Percentiles rank a stretch among this genome's conserved stretches.
These are phyloP conservation scores for Athalia circularis DNA, from an alignment of 2,888 invertebrate species.

Conservation along the genomic window DNA sequence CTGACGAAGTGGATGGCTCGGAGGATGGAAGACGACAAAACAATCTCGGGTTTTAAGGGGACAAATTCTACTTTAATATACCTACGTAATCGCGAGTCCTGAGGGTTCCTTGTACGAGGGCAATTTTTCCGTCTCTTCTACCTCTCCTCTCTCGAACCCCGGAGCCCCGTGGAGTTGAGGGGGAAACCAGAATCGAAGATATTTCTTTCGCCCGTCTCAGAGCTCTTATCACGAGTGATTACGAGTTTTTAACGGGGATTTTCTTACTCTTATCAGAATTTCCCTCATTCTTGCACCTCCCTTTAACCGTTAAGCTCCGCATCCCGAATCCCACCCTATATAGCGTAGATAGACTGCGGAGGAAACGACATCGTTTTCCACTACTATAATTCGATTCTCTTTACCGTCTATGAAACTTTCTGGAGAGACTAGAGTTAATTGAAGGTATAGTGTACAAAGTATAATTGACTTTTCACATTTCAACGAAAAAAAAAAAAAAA, in stretches of 20 bases:
- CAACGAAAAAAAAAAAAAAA: too few species aligned
- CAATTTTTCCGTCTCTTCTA: constrained; percentile 10
- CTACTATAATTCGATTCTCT: constrained; percentile 53
- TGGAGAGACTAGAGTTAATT: too few species aligned
- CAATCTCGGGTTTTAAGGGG: neutral
- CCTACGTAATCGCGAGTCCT: neutral
- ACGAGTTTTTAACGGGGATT: constrained; percentile 64
- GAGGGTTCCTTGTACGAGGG: constrained; percentile 9
- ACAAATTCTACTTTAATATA: constrained; percentile 9
- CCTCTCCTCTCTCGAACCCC: neutral
- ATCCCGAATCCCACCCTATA: too few species aligned
- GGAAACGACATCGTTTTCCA: constrained; percentile 40
- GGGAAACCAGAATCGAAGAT: constrained; percentile 49
- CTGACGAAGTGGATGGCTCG: constrained; percentile 30
- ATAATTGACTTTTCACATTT: too few species aligned
- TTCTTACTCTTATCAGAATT: constrained; percentile 47
- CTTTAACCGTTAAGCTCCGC: neutral
- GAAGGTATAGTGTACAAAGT: too few species aligned
- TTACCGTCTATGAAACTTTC: constrained; percentile 21
- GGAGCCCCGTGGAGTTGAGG: neutral
- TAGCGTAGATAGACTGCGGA: too few species aligned
- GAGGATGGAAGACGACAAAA: constrained; percentile 2
- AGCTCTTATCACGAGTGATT: constrained; percentile 63
- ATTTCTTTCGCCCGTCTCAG: constrained; percentile 54
- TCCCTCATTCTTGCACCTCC: neutral